Evolutionary conservation across 2,113 vertebrate species (phyloP).

Genomic region (Lepus europaeus): DNA sequence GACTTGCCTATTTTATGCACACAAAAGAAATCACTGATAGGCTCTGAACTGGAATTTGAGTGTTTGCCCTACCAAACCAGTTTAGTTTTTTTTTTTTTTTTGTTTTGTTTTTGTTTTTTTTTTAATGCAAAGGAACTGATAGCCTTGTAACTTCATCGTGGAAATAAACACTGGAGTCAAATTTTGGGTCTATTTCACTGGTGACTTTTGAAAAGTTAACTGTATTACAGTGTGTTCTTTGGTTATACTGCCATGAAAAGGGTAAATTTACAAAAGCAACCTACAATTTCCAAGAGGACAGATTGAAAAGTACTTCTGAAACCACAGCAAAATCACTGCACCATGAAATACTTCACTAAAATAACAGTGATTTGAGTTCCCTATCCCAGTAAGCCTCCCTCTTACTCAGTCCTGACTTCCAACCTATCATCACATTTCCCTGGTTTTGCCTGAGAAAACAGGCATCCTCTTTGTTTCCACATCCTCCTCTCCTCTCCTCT

Average conservation of each 20-base stretch:
- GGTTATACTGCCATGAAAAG: slow-evolving; percentile 27
- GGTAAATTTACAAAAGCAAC: slow-evolving; percentile 2
- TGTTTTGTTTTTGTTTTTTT: too few relatives aligned
- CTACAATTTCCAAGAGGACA: not conserved
- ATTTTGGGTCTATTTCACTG: not conserved
- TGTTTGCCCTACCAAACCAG: not conserved
- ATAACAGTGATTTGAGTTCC: not conserved
- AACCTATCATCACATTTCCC: not conserved
- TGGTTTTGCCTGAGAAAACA: not conserved
- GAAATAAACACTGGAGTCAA: not conserved
- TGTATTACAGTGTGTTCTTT: not conserved
- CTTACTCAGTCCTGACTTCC: not conserved
- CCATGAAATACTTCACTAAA: not conserved
- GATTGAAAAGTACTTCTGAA: slow-evolving; percentile 58
- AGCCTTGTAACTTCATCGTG: not conserved
- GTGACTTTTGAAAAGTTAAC: not conserved
- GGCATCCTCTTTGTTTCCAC: not conserved
- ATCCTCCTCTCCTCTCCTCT: not conserved
- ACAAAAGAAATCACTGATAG: rapidly evolving
- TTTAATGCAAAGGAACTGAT: slow-evolving; percentile 43
- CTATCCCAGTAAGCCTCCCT: not conserved
- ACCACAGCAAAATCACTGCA: not conserved
- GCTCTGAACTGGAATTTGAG: slow-evolving; percentile 32
- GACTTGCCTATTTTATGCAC: not conserved
- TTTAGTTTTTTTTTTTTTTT: too few relatives aligned